Evolutionary conservation across 2,797 vertebrate species (phyloP), one percentile per base, ranked within the genome.

Genomic region (Microctenopoma stevenorrisi): DNA sequence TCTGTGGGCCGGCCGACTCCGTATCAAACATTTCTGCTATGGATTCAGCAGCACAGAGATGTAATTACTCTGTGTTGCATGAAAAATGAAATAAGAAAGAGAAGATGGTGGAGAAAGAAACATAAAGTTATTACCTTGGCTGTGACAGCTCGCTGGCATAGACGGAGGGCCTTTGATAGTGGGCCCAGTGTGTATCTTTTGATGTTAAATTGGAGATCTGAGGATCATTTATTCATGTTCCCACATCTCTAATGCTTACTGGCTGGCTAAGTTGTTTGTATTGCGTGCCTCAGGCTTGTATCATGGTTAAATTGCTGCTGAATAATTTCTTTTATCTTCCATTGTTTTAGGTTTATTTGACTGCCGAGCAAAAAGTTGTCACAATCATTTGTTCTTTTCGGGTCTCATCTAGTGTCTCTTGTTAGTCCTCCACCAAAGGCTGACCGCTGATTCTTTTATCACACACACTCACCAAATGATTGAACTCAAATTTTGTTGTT

Each of bases 21-120:
- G 49, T 69, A 85, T 87, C 79, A 82, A 89, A 81, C 37, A 38
- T 42, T 22, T 70, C 60, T 62, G 68, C 48, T 63, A 50, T 46
- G 55, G 58, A 68, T 74, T 69, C 78, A 75, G 53, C 46, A 67
- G 64, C 70, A 61, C 30, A 47, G 75, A 68, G 67, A 76, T 76
- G 81, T 84, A 86, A 89, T 93, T 88, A 81, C 85, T 91, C 66
- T 80, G 81, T 78, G 78, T 84, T 90, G 88, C 80, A 77, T 86
- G 76, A 70, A 76, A 86, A 83, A 80, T 75, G 49, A 76, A 82
- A 75, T 1, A 16, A 64, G 58, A 73, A 47, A 73, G 28, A 15
- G 58, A 50, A 57, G 3, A 43, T n/a, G 43, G 48, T 5, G 16
- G 60, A 44, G 49, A 37, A 62, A 80, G 66, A 49, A 62, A 71